These are phyloP conservation scores for Toxotes jaculatrix DNA, from an alignment of 2,113 vertebrate genomes.

Conservation along the genomic window DNA sequence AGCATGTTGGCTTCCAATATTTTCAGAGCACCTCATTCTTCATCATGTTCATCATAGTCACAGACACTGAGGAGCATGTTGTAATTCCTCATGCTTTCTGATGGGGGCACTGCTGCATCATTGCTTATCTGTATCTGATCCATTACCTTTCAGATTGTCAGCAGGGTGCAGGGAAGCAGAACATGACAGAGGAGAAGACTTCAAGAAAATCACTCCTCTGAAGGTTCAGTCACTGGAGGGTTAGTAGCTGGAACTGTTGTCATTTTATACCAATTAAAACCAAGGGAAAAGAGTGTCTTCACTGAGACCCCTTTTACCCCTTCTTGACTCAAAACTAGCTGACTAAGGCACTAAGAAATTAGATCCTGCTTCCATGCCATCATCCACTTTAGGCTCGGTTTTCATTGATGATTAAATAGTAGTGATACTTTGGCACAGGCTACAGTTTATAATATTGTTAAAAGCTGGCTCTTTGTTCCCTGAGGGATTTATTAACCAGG, in stretches of 20 bases:
- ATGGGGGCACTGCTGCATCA: conserved; percentile 61
- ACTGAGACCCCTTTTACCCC: conserved; percentile 37
- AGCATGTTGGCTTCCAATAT: too few relatives aligned
- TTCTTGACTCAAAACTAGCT: conserved; percentile 39
- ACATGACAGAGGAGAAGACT: conserved; percentile 3
- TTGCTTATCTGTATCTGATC: neutral
- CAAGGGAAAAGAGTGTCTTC: neutral
- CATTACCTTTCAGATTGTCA: neutral
- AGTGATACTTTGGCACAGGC: conserved; percentile 54
- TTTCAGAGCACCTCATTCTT: too few relatives aligned
- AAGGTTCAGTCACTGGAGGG: conserved; percentile 1
- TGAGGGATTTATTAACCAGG: conserved; percentile 45
- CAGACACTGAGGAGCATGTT: neutral
- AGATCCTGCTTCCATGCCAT: neutral
- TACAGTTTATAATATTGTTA: conserved; percentile 57
- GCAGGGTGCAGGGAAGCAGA: conserved; percentile 2
- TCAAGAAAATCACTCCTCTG: conserved; percentile 22
- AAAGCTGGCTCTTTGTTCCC: conserved; percentile 42
- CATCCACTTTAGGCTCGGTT: conserved; percentile 31
- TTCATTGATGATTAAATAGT: conserved; percentile 39
- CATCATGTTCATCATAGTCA: too few relatives aligned
- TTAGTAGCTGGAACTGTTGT: conserved; percentile 21
- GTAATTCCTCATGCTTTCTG: conserved; percentile 15
- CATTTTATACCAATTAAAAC: conserved; percentile 53
- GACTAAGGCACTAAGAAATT: conserved; percentile 46